Evolutionary conservation across 2,113 vertebrate genomes (phyloP), one percentile per base, ranked within the genome.

Genomic region (Apteryx mantelli): DNA sequence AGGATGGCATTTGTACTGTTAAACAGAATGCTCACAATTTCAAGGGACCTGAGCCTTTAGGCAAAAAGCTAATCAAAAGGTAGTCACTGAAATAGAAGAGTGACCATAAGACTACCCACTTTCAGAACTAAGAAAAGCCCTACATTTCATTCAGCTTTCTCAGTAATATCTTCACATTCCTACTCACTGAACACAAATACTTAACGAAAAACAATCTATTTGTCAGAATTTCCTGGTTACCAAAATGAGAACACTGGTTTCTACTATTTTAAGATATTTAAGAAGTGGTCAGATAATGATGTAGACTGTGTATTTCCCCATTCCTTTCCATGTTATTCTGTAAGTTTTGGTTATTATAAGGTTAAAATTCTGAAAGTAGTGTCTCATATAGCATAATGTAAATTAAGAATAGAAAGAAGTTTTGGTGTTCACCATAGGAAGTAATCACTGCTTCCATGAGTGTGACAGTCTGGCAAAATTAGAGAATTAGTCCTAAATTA

Each of bases 1-100:
- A 91, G 75, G 74, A 92, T 89, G 74, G 76, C 63, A 71, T 92
- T 93, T 92, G 84, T 91, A 89, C 81, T 84, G 80, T 82, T 95
- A 95, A 95, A 89, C 69, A 89, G 61, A 91, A 91, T 89, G 89
- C 89, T 92, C 70, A 76, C 84, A 58, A 63, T 95, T 96, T 78
- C 89, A 75, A 40, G 91, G 78, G 70, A 82, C 58, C 61, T 77
- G 53, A 76, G 77, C 52, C 74, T 93, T 76, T 71, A 88, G 93
- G 92, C 90, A 88, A 95, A 60, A 63, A 83, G 91, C 77, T 91
- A 64, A 86, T 94, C 60, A 92, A 93, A 66, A 90, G 73, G 24
- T 90, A 76, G 64, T 84, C 65, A 71, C 36, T 86, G 64, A 32
- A 75, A n/a, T 68, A 86, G 65, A 94, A 85, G 68, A 68, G 76